Evolutionary conservation across 2,113 vertebrate species (phyloP), one percentile per base, ranked within the genome.

Genomic region (Philantomba maxwellii): DNA sequence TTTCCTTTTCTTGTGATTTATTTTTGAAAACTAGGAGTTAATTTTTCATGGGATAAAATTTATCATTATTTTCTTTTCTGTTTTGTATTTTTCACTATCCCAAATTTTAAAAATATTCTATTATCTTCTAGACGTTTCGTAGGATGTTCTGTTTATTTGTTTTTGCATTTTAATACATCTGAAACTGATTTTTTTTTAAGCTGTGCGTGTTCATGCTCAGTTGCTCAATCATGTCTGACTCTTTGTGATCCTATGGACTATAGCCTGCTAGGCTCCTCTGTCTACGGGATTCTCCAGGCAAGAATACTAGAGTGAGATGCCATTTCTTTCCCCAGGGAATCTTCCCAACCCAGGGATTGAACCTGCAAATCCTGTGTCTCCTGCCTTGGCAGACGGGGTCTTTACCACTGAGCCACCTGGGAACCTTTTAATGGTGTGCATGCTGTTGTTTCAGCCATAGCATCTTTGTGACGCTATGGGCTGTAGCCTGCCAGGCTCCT

Each of bases 121-220:
- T 89, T 53, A 47, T 53, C 39, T n/a, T 86, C 51, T 87, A 91
- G 86, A 81, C 4, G 8, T 90, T 58, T 53, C 25, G 12, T 16
- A 33, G 53, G 5, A 7, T 9, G 6, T 58, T 62, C 30, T 91
- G 45, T 78, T 45, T 62, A n/a, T n/a, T n/a, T 39, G 36, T 57
- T 80, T 53, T 36, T 58, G 58, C 3, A 16, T 51, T 89, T 93
- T 87, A 60, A 36, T 36, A 12, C 13, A 87, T 30, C 36, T 60
- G 73, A 73, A 47, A 90, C 33, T 9, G 4, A n/a, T 55, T 86
- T 87, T 49, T 82, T 66, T 83, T 85, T 53, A 73, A 75, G 70
- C 36, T 75, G 23, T 43, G 36, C 6, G 0, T 39, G 70, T 12
- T 26, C 1, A 0, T 26, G 36, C 36, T 75, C 23, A 43, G 23